Conservation (phyloP, 2,113 vertebrate genomes). For the Amazona vittata region DNA sequence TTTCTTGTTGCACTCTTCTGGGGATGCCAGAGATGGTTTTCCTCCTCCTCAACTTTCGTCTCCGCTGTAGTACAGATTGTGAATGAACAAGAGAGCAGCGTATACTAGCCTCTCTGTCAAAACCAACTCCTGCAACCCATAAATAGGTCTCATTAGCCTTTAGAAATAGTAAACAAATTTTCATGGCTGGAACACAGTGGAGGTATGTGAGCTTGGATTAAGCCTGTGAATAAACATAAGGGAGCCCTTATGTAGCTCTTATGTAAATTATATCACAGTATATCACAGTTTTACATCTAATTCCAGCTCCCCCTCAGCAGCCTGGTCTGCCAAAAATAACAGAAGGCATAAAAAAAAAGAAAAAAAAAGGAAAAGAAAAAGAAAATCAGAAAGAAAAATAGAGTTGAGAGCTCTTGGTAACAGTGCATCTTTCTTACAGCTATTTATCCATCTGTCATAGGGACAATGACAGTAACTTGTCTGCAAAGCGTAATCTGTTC, state of each 20-base stretch:
- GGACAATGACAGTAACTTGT: constrained; percentile 30
- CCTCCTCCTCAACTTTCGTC: constrained; percentile 94
- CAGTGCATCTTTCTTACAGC: constrained; percentile 41
- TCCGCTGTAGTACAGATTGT: constrained; percentile 94
- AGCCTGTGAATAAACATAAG: constrained; percentile 76
- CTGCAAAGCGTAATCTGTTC: constrained; percentile 49
- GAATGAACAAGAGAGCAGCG: constrained; percentile 97
- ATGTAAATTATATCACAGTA: constrained; percentile 66
- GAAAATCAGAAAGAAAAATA: constrained; percentile 39
- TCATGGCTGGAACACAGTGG: constrained; percentile 75
- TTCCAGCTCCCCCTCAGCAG: constrained; percentile 63
- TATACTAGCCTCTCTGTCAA: constrained; percentile 98
- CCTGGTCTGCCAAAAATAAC: constrained; percentile 71
- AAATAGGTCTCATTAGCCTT: constrained; percentile 80
- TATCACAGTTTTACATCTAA: constrained; percentile 71
- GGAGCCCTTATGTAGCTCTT: constrained; percentile 65
- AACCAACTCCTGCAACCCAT: constrained; percentile 91
- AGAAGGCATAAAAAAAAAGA: constrained; percentile 29
- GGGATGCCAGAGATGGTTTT: constrained; percentile 94
- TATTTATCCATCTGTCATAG: constrained; percentile 54
- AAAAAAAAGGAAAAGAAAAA: background rate
- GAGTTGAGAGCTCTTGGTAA: constrained; percentile 45
- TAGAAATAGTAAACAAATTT: constrained; percentile 75
- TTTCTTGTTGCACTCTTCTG: constrained; percentile 92
- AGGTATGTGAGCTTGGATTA: constrained; percentile 71